Conservation (phyloP, 2,113 vertebrate species). For the Dolichotis patagonum region DNA sequence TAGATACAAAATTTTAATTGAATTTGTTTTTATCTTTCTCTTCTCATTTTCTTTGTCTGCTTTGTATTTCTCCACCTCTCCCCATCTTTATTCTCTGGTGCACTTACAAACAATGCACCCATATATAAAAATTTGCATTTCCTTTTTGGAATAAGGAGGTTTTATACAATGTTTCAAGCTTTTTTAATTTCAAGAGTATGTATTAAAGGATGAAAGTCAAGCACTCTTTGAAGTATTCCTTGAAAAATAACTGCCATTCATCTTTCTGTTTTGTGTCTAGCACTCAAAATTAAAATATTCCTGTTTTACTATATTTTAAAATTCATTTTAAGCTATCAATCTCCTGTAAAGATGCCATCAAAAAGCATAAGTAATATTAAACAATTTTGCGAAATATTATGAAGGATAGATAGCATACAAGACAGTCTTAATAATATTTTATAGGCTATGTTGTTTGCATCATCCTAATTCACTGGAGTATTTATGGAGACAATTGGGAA, state of each 20-base stretch:
- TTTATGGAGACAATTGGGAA: conserved; percentile 75
- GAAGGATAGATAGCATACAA: conserved; percentile 66
- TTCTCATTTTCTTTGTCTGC: neutral
- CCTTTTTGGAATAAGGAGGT: conserved; percentile 3
- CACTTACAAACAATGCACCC: neutral
- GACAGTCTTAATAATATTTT: conserved; percentile 70
- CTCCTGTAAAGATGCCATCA: conserved; percentile 69
- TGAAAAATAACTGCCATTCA: conserved; percentile 64
- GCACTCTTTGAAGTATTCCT: conserved; percentile 48
- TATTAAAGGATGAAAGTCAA: conserved; percentile 63
- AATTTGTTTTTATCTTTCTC: neutral
- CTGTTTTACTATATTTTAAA: conserved; percentile 8
- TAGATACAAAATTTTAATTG: conserved; percentile 43
- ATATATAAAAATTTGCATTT: conserved; percentile 19
- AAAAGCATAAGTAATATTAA: conserved; percentile 73
- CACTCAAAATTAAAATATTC: conserved; percentile 74
- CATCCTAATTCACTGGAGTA: conserved; percentile 68
- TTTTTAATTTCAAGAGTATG: conserved; percentile 53
- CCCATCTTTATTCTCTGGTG: neutral
- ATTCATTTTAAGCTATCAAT: conserved; percentile 70
- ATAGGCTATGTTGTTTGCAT: conserved; percentile 58
- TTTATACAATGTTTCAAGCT: conserved; percentile 40
- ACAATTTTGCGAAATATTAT: conserved; percentile 79
- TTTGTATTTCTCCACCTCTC: neutral
- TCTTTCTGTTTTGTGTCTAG: conserved; percentile 69